These are phyloP conservation scores for Lymantria monacha DNA, from an alignment of 2,888 invertebrate species.

Conservation along the genomic window DNA sequence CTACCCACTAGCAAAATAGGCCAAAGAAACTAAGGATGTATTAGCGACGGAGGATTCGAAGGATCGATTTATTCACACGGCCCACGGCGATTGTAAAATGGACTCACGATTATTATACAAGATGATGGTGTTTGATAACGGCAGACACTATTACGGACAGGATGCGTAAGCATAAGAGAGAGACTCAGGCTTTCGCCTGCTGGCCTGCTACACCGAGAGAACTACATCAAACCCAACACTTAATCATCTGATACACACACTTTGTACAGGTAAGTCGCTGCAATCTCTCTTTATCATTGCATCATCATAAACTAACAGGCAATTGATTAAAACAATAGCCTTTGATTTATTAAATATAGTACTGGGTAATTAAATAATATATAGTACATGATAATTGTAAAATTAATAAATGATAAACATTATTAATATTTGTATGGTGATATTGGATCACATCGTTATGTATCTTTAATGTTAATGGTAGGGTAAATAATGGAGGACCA, in stretches of 20 bases:
- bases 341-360: constrained; percentile 3
- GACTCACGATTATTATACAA: constrained; percentile 74
- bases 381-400: no score
- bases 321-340: constrained; percentile 6
- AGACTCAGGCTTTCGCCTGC: constrained; percentile 75
- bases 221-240: constrained; percentile 58
- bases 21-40: constrained; percentile 80
- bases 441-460: constrained; percentile 10
- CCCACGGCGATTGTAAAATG: constrained; percentile 78
- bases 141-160: constrained; percentile 68
- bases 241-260: constrained; percentile 68
- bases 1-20: constrained; percentile 72
- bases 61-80: constrained; percentile 77
- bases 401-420: no score
- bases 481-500: background rate
- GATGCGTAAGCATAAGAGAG: constrained; percentile 81
- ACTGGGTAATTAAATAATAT: constrained; percentile 4
- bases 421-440: no score
- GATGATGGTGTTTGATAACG: constrained; percentile 70
- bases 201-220: constrained; percentile 68
- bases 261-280: constrained; percentile 48
- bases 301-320: constrained; percentile 2
- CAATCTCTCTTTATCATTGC: background rate
- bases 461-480: background rate
- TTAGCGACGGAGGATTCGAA: constrained; percentile 64